Evolutionary conservation across 2,888 invertebrate genomes (phyloP).

Genomic region (Parnassius apollo): DNA sequence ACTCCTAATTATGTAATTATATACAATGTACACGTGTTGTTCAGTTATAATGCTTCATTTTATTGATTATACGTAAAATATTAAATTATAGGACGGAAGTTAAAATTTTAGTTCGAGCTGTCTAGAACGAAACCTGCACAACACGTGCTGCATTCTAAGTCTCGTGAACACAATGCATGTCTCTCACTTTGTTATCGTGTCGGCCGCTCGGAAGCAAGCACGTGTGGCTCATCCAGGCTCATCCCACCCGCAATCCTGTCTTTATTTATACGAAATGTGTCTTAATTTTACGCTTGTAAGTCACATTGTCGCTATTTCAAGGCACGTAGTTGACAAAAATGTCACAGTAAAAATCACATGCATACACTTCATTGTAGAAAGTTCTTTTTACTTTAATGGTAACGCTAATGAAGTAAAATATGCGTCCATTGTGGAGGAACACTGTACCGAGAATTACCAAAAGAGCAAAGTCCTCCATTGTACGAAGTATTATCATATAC

Average conservation of each 20-base stretch:
- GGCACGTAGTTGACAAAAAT: slow-evolving; percentile 26
- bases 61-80: slow-evolving; percentile 28
- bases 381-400: slow-evolving; percentile 38
- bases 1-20: too few relatives aligned
- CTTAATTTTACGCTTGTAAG: slow-evolving; percentile 37
- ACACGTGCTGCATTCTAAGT: slow-evolving; percentile 63
- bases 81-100: slow-evolving; percentile 47
- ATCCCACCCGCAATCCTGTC: slow-evolving; percentile 45
- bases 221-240: slow-evolving; percentile 58
- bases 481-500: slow-evolving; percentile 29
- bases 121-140: slow-evolving; percentile 61
- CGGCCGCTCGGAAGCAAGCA: slow-evolving; percentile 59
- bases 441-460: slow-evolving; percentile 43
- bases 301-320: slow-evolving; percentile 32
- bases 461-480: slow-evolving; percentile 37
- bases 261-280: slow-evolving; percentile 38
- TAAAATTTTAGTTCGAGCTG: slow-evolving; percentile 24
- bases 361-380: slow-evolving; percentile 37
- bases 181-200: slow-evolving; percentile 69
- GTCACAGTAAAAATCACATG: slow-evolving; percentile 30
- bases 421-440: slow-evolving; percentile 40
- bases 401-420: slow-evolving; percentile 37
- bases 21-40: too few relatives aligned
- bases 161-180: slow-evolving; percentile 60
- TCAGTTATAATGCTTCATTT: slow-evolving; percentile 15